Percentiles rank a stretch among this genome's conserved stretches.
Evolutionary conservation across 1,140 invertebrate genomes (phyloP).

Genomic region (Macrocentrus cingulum): DNA sequence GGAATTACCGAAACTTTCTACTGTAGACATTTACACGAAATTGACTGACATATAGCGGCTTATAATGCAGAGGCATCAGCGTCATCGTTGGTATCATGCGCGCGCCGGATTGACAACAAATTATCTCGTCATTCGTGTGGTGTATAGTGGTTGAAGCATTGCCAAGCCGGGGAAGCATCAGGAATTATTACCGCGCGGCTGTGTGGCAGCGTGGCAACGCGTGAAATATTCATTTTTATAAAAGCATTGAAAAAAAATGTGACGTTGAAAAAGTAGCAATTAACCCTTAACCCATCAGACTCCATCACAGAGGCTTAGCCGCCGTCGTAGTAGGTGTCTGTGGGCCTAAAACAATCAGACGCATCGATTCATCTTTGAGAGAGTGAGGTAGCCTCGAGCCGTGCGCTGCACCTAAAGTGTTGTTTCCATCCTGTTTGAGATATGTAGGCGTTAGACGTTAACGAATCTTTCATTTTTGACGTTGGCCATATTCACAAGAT

Average conservation of each 20-base stretch:
- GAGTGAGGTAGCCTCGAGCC: slow-evolving; percentile 16
- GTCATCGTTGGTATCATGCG: too few relatives aligned
- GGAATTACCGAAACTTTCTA: too few relatives aligned
- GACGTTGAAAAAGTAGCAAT: slow-evolving; percentile 25
- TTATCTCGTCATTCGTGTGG: too few relatives aligned
- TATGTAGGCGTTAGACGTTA: slow-evolving; percentile 28
- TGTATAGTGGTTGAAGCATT: too few relatives aligned
- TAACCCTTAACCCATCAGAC: slow-evolving; percentile 26
- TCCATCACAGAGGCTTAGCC: neutral
- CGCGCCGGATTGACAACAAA: too few relatives aligned
- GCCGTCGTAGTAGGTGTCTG: slow-evolving; percentile 21
- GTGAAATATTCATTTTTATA: slow-evolving; percentile 9
- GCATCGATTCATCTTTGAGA: slow-evolving; percentile 30
- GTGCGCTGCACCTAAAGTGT: slow-evolving; percentile 23
- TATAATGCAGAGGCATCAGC: too few relatives aligned
- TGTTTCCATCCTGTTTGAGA: slow-evolving; percentile 24
- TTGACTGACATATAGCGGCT: too few relatives aligned
- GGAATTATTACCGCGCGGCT: too few relatives aligned
- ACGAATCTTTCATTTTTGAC: slow-evolving; percentile 29
- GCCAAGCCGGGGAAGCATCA: too few relatives aligned
- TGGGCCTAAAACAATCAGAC: slow-evolving; percentile 27
- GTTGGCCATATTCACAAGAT: neutral
- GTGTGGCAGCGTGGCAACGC: too few relatives aligned
- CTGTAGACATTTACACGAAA: too few relatives aligned
- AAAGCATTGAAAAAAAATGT: slow-evolving; percentile 8